Conservation (phyloP, 1,140 invertebrate genomes). For the Aphelenchoides fujianensis region DNA sequence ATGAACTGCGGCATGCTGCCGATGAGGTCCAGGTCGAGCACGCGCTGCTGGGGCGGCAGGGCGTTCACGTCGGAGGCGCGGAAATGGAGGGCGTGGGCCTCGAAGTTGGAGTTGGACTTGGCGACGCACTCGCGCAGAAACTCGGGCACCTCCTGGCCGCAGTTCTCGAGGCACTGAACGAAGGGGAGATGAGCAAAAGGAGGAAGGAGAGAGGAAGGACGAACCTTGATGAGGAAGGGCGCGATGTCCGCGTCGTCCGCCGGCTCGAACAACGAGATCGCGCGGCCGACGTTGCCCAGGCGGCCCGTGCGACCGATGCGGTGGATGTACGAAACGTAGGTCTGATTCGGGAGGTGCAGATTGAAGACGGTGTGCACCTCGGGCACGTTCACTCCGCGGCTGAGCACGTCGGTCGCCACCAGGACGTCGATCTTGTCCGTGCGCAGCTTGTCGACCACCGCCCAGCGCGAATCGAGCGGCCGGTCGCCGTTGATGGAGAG, state of each 20-base stretch:
- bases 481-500: constrained; percentile 68
- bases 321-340: constrained; percentile 79
- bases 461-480: constrained; percentile 80
- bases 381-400: constrained; percentile 82
- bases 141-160: background rate
- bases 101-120: background rate
- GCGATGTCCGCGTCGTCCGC: constrained; percentile 91
- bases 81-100: background rate
- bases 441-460: constrained; percentile 68
- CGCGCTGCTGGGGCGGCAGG: background rate
- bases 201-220: background rate
- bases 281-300: constrained; percentile 70
- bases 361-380: constrained; percentile 82
- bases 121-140: background rate
- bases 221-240: constrained; percentile 15
- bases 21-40: background rate
- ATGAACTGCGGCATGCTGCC: too few relatives aligned
- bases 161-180: background rate
- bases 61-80: background rate
- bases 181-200: background rate
- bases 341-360: constrained; percentile 77
- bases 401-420: constrained; percentile 71
- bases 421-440: background rate
- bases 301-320: constrained; percentile 90
- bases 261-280: constrained; percentile 93